Base-by-base conservation (phyloP, 1,140 invertebrate genomes). In the Branchinecta lindahli region DNA sequence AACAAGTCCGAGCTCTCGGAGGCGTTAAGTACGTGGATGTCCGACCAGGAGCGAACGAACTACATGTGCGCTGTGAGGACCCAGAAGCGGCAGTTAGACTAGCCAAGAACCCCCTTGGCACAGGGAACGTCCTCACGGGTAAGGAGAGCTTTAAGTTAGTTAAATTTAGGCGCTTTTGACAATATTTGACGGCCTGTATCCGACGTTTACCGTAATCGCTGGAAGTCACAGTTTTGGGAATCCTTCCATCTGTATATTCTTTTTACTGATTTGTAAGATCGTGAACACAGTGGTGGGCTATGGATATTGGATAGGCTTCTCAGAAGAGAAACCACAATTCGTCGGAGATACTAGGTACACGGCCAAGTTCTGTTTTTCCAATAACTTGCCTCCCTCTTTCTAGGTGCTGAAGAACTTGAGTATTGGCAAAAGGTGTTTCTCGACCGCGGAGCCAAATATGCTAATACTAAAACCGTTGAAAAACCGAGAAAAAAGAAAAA, bases 361-460 rank as follows among this genome's bases (percentile, higher is more conserved):
- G 33, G 33, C 5, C 5, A 33, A 33, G 33, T 33, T 3, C 33
- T 33, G 33, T 33, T 33, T 33, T 33, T 33, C 33, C 33, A 5
- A 5, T 33, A 33, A 33, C 33, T 5, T 33, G 33, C 12, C 52
- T 61, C 52, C 18, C 18, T 20, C 18, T 61, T 61, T 61, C 6
- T 61, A 61, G 52, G 52, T 61, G 52, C 52, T 61, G 52, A 61
- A 61, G 52, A 61, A 61, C 52, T 61, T 2, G 52, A 61, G 18
- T 61, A 61, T 20, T 61, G 52, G 52, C 18, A 12, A 15, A 61
- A 61, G 18, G 18, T 61, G 6, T 20, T 61, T 61, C 18, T 20
- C 12, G 52, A 20, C 6, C 12, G 52, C 12, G 52, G 18, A 61
- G 52, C 52, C 12, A 61, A 61, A 61, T 20, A 15, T 61, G 12